These are phyloP conservation scores for Macrosiphum euphorbiae DNA, from an alignment of 2,888 invertebrate genomes.

Conservation along the genomic window DNA sequence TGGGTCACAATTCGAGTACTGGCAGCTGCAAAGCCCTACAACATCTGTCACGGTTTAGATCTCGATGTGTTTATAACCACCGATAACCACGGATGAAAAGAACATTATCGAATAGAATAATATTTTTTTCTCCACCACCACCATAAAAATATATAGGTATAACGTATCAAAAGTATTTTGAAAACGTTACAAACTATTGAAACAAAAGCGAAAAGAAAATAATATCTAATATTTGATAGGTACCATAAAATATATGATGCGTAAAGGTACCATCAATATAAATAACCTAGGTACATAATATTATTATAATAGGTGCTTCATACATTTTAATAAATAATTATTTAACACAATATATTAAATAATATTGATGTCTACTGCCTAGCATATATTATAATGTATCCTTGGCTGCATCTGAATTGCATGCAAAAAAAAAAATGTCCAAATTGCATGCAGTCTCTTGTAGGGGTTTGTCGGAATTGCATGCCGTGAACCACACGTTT, in stretches of 20 bases:
- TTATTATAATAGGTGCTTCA: neutral
- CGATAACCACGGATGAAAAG: neutral
- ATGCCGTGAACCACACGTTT: too few species aligned
- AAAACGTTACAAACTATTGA: neutral
- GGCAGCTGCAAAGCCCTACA: slow-evolving; percentile 58
- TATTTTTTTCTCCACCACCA: neutral
- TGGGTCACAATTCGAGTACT: slow-evolving; percentile 17
- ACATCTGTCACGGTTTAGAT: slow-evolving; percentile 57
- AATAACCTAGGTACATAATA: neutral
- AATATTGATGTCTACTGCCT: neutral
- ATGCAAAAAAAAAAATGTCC: too few species aligned
- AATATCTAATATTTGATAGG: neutral
- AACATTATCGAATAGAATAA: neutral
- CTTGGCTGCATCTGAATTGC: too few species aligned
- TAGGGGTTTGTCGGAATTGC: too few species aligned
- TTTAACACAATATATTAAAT: neutral
- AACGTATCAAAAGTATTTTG: neutral
- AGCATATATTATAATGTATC: neutral
- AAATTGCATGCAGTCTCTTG: too few species aligned
- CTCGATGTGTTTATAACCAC: slow-evolving; percentile 4
- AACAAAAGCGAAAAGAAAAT: neutral
- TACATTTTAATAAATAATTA: neutral
- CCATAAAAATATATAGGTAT: neutral
- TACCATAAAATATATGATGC: neutral
- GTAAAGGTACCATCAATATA: neutral